Evolutionary conservation across 1,140 invertebrate genomes (phyloP).

Genomic region (Brachystomella parvula): DNA sequence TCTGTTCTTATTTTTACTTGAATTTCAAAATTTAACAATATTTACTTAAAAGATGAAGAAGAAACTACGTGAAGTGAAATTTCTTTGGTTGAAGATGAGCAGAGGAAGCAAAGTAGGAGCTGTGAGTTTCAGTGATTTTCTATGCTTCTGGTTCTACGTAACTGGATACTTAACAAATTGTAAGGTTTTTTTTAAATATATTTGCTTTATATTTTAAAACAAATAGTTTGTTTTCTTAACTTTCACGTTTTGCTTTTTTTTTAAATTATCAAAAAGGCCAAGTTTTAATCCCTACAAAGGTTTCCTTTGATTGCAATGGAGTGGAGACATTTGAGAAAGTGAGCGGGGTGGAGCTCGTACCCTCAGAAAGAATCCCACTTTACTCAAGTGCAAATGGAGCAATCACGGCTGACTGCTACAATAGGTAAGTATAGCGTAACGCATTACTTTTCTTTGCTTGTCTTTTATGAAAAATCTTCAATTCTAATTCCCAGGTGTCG

Average conservation of each 20-base stretch:
- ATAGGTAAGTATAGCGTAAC: constrained; percentile 31
- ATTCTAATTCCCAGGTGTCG: constrained; percentile 28
- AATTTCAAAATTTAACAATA: not conserved
- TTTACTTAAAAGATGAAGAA: not conserved
- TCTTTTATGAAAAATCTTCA: not conserved
- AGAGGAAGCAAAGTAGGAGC: too few relatives aligned
- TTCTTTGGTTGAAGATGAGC: not conserved
- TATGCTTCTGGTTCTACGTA: not conserved
- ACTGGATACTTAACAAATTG: not conserved
- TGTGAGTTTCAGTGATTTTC: not conserved
- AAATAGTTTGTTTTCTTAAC: not conserved
- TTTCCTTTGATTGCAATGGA: constrained; percentile 25
- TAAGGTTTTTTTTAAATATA: not conserved
- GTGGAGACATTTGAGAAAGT: constrained; percentile 40
- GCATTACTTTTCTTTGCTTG: not conserved
- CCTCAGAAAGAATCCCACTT: constrained; percentile 37
- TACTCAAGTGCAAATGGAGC: constrained; percentile 40
- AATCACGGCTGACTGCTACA: constrained; percentile 43
- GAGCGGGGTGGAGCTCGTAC: constrained; percentile 38
- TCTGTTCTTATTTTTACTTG: not conserved
- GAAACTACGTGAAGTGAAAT: not conserved
- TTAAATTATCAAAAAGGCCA: constrained; percentile 17
- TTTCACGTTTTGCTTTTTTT: not conserved
- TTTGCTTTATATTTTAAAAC: not conserved
- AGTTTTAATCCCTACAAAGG: constrained; percentile 29